These are phyloP conservation scores for Spongilla lacustris DNA, from an alignment of 37 sponge, comb jelly and placozoan species.

Conservation along the genomic window DNA sequence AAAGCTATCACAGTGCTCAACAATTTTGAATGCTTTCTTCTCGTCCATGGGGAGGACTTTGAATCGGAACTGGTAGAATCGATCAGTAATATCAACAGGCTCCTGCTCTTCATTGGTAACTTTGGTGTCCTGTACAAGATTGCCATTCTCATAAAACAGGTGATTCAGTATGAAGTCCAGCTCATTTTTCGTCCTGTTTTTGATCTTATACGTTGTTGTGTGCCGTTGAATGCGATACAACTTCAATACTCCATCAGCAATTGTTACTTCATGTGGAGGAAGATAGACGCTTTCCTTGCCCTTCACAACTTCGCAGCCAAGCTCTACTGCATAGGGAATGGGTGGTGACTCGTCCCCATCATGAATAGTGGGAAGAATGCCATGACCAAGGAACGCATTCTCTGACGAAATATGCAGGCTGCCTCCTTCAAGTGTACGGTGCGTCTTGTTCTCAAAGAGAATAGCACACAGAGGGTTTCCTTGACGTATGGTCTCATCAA, in stretches of 20 bases:
- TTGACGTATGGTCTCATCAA: constrained; percentile 77
- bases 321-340: constrained; percentile 87
- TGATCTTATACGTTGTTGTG: constrained; percentile 69
- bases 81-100: constrained; percentile 94
- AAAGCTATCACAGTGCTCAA: constrained; percentile 57
- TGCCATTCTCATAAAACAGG: constrained; percentile 84
- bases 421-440: constrained; percentile 88
- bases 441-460: constrained; percentile 91
- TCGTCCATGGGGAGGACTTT: constrained; percentile 62
- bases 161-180: constrained; percentile 92
- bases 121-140: constrained; percentile 70
- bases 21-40: constrained; percentile 76
- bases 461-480: constrained; percentile 85
- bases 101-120: constrained; percentile 82
- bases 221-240: constrained; percentile 57
- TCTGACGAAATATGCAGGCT: constrained; percentile 62
- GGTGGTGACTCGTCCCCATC: constrained; percentile 90
- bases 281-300: constrained; percentile 48
- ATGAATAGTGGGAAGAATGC: constrained; percentile 72
- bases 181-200: constrained; percentile 67
- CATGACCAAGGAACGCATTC: constrained; percentile 69
- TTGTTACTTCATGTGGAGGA: constrained; percentile 36
- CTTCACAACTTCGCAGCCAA: constrained; percentile 78
- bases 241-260: constrained; percentile 40
- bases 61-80: constrained; percentile 90